Evolutionary conservation across 1,140 invertebrate genomes (phyloP).

Genomic region (Argopecten irradians): DNA sequence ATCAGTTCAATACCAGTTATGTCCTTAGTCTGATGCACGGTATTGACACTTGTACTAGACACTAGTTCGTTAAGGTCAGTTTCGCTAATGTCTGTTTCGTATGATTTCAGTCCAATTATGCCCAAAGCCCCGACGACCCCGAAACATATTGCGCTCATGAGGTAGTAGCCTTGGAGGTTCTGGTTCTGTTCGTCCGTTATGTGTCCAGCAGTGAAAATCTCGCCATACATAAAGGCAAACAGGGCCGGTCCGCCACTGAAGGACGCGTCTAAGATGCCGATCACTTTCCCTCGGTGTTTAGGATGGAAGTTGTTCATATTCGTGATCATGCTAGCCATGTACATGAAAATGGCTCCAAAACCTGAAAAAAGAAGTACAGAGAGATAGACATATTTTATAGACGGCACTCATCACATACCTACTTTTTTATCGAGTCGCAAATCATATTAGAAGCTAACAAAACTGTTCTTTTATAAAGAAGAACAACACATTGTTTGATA

Average conservation of each 20-base stretch:
- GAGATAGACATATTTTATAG: background rate
- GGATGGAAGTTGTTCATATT: slow-evolving; percentile 64
- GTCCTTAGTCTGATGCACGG: slow-evolving; percentile 26
- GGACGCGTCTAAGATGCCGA: slow-evolving; percentile 65
- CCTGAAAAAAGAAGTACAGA: slow-evolving; percentile 53
- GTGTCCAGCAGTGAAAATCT: slow-evolving; percentile 59
- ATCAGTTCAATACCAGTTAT: slow-evolving; percentile 60
- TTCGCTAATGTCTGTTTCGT: slow-evolving; percentile 39
- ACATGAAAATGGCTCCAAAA: slow-evolving; percentile 68
- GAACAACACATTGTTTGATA: background rate
- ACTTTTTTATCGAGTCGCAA: background rate
- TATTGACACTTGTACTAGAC: background rate
- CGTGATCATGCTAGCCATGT: slow-evolving; percentile 64
- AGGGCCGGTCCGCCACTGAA: slow-evolving; percentile 67
- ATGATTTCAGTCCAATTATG: slow-evolving; percentile 49
- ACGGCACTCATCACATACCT: background rate
- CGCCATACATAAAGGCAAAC: slow-evolving; percentile 63
- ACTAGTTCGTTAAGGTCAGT: slow-evolving; percentile 29
- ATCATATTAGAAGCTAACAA: background rate
- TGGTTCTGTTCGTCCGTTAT: slow-evolving; percentile 65
- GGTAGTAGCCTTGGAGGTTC: slow-evolving; percentile 65
- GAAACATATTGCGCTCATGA: slow-evolving; percentile 63
- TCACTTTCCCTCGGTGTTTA: slow-evolving; percentile 64
- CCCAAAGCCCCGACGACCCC: slow-evolving; percentile 57
- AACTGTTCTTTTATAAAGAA: background rate